phyloP scores from a whole-genome alignment of 2,113 vertebrate species.

The Rhagologus leucostigma region DNA sequence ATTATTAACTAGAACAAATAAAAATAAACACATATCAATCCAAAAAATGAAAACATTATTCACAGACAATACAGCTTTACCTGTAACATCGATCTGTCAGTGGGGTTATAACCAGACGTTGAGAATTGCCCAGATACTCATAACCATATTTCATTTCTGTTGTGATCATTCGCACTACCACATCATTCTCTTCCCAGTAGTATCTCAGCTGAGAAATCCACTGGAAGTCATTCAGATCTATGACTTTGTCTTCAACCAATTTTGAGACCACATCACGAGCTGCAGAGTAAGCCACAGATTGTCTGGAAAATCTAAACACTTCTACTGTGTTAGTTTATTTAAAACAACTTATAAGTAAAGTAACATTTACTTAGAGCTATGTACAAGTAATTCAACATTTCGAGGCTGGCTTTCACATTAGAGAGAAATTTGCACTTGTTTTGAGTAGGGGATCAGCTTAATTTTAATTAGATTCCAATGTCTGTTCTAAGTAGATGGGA shows the following conservation, averaged over 20 bases:
- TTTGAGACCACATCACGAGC: constrained; percentile 89
- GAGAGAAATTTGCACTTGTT: neutral
- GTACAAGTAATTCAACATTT: neutral
- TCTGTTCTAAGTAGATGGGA: neutral
- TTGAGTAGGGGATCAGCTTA: neutral
- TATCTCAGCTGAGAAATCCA: constrained; percentile 94
- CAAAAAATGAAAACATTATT: neutral
- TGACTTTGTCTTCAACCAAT: constrained; percentile 75
- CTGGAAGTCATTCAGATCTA: constrained; percentile 85
- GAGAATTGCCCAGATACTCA: constrained; percentile 91
- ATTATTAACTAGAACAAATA: neutral
- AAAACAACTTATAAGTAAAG: neutral
- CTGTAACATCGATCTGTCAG: constrained; percentile 93
- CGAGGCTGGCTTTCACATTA: neutral
- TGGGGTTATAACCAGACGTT: constrained; percentile 88
- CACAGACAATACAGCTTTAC: constrained; percentile 39
- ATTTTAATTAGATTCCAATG: neutral
- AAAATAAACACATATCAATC: neutral
- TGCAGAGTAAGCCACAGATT: constrained; percentile 13
- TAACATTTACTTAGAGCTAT: neutral
- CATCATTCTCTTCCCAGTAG: constrained; percentile 82
- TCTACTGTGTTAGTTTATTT: neutral
- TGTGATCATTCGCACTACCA: constrained; percentile 88
- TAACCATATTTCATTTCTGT: constrained; percentile 88
- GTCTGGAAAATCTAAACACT: neutral